Conservation (phyloP, 2,797 vertebrate species). For the Kryptopterus vitreolus region DNA sequence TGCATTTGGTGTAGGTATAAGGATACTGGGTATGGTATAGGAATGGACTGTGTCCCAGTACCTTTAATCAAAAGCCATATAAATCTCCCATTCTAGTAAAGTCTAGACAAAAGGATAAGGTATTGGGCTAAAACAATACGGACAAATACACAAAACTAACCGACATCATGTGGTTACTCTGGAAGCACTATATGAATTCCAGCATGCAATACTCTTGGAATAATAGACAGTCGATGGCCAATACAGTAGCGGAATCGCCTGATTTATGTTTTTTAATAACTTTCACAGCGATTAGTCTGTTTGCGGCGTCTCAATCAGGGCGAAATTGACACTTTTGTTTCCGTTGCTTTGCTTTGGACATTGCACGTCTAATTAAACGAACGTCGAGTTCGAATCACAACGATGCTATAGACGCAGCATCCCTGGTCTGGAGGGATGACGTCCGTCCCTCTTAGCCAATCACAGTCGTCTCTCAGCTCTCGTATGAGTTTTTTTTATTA, state of each 20-base stretch:
- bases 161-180: not conserved
- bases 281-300: not conserved
- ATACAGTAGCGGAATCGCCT: not conserved
- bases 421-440: no score
- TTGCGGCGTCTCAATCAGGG: not conserved
- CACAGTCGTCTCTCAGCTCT: no score
- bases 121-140: not conserved
- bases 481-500: not conserved
- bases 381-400: not conserved
- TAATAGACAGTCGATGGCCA: not conserved
- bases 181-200: no score
- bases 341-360: not conserved
- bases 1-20: no score
- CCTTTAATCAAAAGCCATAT: no score
- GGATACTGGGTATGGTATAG: no score
- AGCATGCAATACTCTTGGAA: not conserved
- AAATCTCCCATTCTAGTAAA: no score
- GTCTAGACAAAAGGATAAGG: no score
- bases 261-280: not conserved
- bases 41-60: no score
- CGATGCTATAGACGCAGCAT: no score
- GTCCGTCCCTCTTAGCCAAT: no score
- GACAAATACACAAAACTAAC: not conserved
- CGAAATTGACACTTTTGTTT: not conserved
- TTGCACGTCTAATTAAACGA: not conserved